Conservation (phyloP, 2,888 invertebrate genomes). For the Drosophila basisetae region DNA sequence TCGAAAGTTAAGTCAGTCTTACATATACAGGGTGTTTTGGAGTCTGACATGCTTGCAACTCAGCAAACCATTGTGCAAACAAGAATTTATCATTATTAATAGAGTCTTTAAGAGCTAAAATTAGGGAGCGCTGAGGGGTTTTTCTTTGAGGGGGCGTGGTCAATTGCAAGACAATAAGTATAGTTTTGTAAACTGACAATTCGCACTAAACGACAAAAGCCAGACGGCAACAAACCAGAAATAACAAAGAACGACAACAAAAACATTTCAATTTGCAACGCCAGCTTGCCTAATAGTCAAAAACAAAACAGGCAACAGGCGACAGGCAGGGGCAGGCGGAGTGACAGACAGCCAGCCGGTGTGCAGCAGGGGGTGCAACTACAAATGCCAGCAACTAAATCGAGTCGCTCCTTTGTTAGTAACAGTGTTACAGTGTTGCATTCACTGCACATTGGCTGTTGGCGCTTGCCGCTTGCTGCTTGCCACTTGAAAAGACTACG, state of each 20-base stretch:
- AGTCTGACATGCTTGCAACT: background rate
- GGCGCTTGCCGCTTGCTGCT: conserved; percentile 45
- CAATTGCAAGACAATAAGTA: conserved; percentile 23
- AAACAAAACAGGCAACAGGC: conserved; percentile 11
- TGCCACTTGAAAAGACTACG: conserved; percentile 70
- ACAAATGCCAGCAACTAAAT: conserved; percentile 44
- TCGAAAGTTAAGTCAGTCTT: background rate
- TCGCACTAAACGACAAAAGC: conserved; percentile 68
- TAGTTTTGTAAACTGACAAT: conserved; percentile 47
- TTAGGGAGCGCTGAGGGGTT: background rate
- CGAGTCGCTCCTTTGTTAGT: conserved; percentile 32
- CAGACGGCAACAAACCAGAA: conserved; percentile 40
- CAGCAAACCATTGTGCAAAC: conserved; percentile 37
- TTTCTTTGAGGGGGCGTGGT: background rate
- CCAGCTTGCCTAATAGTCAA: conserved; percentile 47
- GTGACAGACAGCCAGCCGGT: background rate
- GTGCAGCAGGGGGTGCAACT: conserved; percentile 1
- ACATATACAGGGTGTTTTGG: background rate
- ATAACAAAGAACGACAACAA: conserved; percentile 34
- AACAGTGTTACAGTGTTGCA: conserved; percentile 30
- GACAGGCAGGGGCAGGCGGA: conserved; percentile 20
- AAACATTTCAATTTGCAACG: conserved; percentile 66
- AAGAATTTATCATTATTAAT: conserved; percentile 48
- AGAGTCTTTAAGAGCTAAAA: conserved; percentile 11
- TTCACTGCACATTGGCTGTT: conserved; percentile 62